Percentiles rank a stretch among this genome's conserved stretches.
These are phyloP conservation scores for Thera britannica DNA, from an alignment of 2,888 invertebrate genomes.

Conservation along the genomic window DNA sequence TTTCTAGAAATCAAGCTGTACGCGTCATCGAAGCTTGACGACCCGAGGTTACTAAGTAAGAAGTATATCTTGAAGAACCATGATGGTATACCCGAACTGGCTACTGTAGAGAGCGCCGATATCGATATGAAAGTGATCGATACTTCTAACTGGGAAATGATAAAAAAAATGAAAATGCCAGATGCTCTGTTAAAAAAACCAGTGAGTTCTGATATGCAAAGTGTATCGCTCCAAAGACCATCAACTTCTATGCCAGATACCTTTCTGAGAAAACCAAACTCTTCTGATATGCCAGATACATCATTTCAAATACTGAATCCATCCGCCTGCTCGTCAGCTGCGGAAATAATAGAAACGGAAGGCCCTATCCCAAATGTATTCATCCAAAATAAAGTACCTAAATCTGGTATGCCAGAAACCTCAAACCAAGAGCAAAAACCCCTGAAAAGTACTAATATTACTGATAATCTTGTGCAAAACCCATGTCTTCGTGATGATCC, in stretches of 20 bases:
- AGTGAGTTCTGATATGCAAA: background rate
- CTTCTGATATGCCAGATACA: background rate
- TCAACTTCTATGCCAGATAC: background rate
- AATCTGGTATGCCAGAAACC: slow-evolving; percentile 22
- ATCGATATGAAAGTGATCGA: slow-evolving; percentile 57
- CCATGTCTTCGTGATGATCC: background rate
- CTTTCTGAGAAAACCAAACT: background rate
- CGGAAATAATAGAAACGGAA: background rate
- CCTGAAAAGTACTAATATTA: background rate
- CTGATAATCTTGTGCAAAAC: background rate
- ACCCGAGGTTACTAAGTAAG: slow-evolving; percentile 65
- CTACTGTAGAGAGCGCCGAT: slow-evolving; percentile 53
- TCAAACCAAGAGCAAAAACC: background rate
- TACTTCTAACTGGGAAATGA: slow-evolving; percentile 53
- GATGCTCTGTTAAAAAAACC: slow-evolving; percentile 49
- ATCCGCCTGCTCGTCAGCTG: background rate
- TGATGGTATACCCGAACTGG: slow-evolving; percentile 51
- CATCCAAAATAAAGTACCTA: background rate
- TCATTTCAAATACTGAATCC: background rate
- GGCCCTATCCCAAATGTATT: background rate
- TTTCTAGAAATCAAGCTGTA: slow-evolving; percentile 68
- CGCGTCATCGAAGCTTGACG: slow-evolving; percentile 58
- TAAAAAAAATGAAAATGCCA: slow-evolving; percentile 51
- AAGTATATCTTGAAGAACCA: slow-evolving; percentile 57
- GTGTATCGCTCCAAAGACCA: slow-evolving; percentile 18